Conservation (phyloP, 2,797 vertebrate species). For the Buceros bicornis region DNA sequence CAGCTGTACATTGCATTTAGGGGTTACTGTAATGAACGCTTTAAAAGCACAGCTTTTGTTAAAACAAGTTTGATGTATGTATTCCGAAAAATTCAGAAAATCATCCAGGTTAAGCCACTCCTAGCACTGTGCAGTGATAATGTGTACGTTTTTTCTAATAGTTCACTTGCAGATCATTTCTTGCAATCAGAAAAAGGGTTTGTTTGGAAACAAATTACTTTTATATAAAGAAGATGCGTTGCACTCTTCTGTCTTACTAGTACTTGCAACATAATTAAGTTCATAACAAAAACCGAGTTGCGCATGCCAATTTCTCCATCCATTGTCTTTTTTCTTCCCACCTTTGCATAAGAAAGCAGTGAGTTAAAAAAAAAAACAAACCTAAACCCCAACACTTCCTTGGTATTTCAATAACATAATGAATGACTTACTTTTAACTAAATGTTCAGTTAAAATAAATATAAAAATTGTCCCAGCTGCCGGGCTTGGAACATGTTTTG, state of each 20-base stretch:
- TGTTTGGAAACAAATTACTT: conserved; percentile 9
- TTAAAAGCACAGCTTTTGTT: neutral
- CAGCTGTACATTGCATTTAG: neutral
- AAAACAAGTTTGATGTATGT: neutral
- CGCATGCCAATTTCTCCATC: neutral
- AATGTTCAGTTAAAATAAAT: neutral
- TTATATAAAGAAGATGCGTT: neutral
- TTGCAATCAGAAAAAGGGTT: neutral
- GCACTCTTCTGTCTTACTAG: neutral
- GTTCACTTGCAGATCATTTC: neutral
- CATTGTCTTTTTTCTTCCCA: neutral
- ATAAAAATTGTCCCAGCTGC: neutral
- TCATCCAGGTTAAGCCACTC: neutral
- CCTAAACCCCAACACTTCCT: neutral
- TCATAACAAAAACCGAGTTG: neutral
- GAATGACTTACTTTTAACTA: neutral
- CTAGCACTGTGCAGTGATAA: neutral
- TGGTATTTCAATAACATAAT: conserved; percentile 41
- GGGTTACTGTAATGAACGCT: neutral
- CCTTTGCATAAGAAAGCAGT: conserved; percentile 32
- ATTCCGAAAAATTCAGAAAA: neutral
- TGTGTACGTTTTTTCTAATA: neutral
- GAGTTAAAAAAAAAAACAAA: neutral
- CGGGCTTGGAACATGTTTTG: neutral
- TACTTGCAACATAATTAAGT: neutral